phyloP scores from a whole-genome alignment of 1,140 invertebrate species.

The Nymphalis io region DNA sequence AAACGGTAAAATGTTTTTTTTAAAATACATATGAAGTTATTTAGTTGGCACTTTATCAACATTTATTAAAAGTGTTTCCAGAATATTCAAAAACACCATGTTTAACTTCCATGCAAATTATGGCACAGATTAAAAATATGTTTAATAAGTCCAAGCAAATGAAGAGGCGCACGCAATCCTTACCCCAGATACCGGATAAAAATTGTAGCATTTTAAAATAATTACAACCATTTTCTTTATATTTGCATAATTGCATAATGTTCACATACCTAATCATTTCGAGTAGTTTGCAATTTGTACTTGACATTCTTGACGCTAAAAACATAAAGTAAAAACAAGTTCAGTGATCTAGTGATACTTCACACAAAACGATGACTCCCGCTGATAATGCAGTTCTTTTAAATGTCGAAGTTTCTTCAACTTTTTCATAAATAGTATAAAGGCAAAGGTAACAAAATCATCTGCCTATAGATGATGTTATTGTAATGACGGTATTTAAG shows the following conservation, averaged over 20 bases:
- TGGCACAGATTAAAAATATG: too few species aligned
- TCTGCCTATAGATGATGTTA: too few species aligned
- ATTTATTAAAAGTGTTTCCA: too few species aligned
- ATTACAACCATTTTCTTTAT: constrained; percentile 17
- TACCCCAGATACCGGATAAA: constrained; percentile 7
- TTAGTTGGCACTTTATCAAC: too few species aligned
- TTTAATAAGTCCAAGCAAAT: not conserved
- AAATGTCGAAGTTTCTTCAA: not conserved
- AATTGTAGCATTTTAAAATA: constrained; percentile 13
- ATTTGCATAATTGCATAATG: constrained; percentile 12
- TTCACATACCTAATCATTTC: not conserved
- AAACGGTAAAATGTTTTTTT: too few species aligned
- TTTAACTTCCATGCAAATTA: too few species aligned
- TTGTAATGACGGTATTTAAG: too few species aligned
- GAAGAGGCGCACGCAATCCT: constrained; percentile 9
- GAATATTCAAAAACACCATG: too few species aligned
- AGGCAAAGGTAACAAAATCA: too few species aligned
- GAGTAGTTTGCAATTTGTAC: not conserved
- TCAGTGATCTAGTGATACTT: not conserved
- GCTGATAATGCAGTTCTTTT: too few species aligned
- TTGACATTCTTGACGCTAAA: not conserved
- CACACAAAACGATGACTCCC: not conserved
- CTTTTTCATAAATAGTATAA: not conserved
- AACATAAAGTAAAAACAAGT: not conserved
- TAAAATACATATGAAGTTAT: too few species aligned